Evolutionary conservation across 2,113 vertebrate species (phyloP), one percentile per base, ranked within the genome.

Genomic region (Muscicapa adusta): DNA sequence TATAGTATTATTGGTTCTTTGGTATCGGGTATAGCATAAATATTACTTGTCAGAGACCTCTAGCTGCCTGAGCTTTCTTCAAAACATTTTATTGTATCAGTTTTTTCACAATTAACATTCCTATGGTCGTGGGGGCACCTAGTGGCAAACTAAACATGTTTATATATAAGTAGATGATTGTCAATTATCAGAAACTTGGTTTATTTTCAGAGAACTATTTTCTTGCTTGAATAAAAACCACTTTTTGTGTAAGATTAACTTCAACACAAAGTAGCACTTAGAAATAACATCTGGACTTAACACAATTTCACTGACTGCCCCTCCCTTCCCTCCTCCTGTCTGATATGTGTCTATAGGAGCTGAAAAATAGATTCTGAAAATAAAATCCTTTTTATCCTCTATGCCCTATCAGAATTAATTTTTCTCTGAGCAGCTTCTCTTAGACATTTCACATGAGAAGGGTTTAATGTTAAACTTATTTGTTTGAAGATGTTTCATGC

Each of bases 71-170:
- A 57, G 51, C 23, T 94, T 92, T 91, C 74, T 88, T 74, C 29
- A 61, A 71, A 73, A 71, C 4, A 45, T 61, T 62, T 80, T 67
- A 54, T 65, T 76, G 6, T 54, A 75, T 43, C 62, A n/a, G 29
- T 18, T 81, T 81, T 74, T 58, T 53, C n/a, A 74, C 84, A 85
- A 29, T 54, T 45, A 53, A 29, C 34, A 34, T 92, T 92, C 43
- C 40, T 87, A 70, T 89, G 94, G 61, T 85, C 93, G 70, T 85
- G 93, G n/a, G 75, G 94, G 90, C 97, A 98, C 88, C 98, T 98
- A 97, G 97, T 95, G 98, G 94, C 40, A 11, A 77, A 17, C 10
- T 42, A 29, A 54, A 42, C 31, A 53, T 18, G 23, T 51, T 91
- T 75, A 25, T 42, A 2, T 3, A 38, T 18, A 58, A 76, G 23